Base-by-base conservation (phyloP, 2,888 invertebrate genomes). In the Shargacucullia verbasci region DNA sequence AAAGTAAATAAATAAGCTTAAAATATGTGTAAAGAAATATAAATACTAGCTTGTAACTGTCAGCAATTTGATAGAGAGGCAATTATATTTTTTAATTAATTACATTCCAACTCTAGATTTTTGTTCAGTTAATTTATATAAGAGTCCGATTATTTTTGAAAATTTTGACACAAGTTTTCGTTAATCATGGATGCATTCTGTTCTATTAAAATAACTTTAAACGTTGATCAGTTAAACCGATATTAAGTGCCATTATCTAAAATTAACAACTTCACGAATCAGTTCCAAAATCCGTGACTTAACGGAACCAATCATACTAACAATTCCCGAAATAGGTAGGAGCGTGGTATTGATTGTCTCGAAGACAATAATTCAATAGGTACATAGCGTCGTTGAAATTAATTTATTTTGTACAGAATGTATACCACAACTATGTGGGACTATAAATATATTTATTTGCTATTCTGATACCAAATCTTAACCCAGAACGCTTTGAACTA, bases 381-480 rank as follows among this genome's bases (percentile, higher is more conserved):
- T 62, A 54, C 43, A 50, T 59, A 59, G 59, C 59, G 46, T 50
- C 60, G 47, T 76, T 75, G 63, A 71, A 61, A 72, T 81, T 78
- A 84, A 86, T 86, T 83, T 85, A 87, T 84, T 85, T 79, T 61
- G 59, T 64, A 76, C 43, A 61, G 49, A 70, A 70, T 70, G 52
- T 62, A 67, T 56, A 58, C 20, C 34, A 43, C 64, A 76, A 68
- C 59, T 79, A 72, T 82, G 76, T 79, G 67, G 61, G 64, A 52
- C 74, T 78, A 79, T 81, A 80, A 82, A 81, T 81, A 73, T 80
- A 82, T 82, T 82, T 83, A 85, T 82, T 64, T 59, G 58, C 56
- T 59, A 57, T 53, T 78, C 75, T 77, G 73, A 82, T 80, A 83
- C 77, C 83, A 81, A 85, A 85, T 86, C 83, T 82, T 78, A 76